Evolutionary conservation across 1,140 invertebrate species (phyloP).

Genomic region (Drosophila ficusphila): DNA sequence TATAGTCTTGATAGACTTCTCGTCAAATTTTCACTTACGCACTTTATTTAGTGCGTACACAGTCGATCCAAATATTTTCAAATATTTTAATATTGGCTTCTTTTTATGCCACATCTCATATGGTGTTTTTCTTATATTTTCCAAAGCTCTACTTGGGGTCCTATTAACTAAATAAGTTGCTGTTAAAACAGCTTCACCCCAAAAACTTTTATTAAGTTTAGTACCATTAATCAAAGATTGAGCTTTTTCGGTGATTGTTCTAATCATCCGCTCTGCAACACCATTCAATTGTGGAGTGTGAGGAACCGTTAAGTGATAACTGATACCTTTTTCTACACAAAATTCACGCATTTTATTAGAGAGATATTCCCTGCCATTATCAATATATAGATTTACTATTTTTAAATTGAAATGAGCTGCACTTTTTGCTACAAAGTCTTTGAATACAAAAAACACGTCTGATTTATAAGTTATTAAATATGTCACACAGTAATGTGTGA

Average conservation of each 20-base stretch:
- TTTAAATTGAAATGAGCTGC: background rate
- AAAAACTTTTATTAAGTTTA: no score
- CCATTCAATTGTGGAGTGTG: slow-evolving; percentile 85
- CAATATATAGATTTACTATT: background rate
- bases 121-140: background rate
- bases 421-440: background rate
- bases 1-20: background rate
- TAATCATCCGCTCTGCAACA: slow-evolving; percentile 84
- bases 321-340: background rate
- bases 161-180: background rate
- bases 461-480: background rate
- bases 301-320: slow-evolving; percentile 73
- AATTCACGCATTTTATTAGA: background rate
- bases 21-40: background rate
- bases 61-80: background rate
- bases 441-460: background rate
- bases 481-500: background rate
- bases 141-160: background rate
- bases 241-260: slow-evolving; percentile 84
- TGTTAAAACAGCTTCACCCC: background rate
- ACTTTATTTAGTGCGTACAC: background rate
- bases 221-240: slow-evolving; percentile 23
- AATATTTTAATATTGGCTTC: background rate
- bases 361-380: slow-evolving; percentile 4
- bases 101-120: background rate